phyloP scores from a whole-genome alignment of 1,140 invertebrate species.

The Eriocheir sinensis region DNA sequence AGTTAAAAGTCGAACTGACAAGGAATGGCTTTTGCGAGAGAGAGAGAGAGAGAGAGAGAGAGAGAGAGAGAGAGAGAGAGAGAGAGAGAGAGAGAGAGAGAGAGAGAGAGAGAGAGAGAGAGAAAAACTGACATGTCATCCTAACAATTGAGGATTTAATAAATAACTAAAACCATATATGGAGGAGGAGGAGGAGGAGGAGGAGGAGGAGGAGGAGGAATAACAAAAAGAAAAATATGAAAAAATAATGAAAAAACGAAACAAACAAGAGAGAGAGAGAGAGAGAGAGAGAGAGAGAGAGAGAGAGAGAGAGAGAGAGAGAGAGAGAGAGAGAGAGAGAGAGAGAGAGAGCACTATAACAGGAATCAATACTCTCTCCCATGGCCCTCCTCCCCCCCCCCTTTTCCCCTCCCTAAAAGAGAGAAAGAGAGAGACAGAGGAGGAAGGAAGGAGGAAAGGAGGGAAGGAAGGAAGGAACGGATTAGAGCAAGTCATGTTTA shows the following conservation, averaged over 20 bases:
- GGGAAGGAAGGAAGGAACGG: not conserved
- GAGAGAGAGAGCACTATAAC: conserved; percentile 34
- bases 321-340: conserved; percentile 59
- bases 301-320: conserved; percentile 56
- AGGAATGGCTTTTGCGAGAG: no score
- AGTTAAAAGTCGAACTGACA: not conserved
- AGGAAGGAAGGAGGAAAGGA: not conserved
- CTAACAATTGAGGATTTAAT: no score
- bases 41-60: conserved; percentile 28
- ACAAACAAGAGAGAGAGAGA: not conserved
- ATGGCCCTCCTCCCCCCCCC: not conserved
- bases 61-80: conserved; percentile 32
- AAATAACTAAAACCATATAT: no score
- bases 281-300: conserved; percentile 46
- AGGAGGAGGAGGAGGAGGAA: not conserved
- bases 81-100: conserved; percentile 13
- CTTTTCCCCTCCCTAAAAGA: not conserved
- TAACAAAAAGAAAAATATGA: not conserved
- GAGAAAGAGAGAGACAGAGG: not conserved
- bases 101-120: not conserved
- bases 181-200: not conserved
- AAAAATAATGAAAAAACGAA: not conserved
- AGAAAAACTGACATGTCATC: no score
- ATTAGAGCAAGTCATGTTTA: not conserved
- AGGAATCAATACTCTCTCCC: not conserved